Evolutionary conservation across 2,797 vertebrate genomes (phyloP).

Genomic region (Hylomyscus alleni): DNA sequence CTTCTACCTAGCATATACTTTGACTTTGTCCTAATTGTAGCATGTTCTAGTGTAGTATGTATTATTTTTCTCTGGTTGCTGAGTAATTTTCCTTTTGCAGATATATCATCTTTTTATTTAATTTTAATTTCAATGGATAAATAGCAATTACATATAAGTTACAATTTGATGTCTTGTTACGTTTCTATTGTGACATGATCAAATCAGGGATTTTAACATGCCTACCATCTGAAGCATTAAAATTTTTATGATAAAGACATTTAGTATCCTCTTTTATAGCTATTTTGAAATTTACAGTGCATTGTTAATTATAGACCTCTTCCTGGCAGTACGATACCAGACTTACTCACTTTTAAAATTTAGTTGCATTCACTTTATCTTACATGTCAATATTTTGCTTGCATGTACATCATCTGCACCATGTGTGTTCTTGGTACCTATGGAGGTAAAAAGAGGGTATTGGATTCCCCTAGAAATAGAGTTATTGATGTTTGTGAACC

Average conservation of each 20-base stretch:
- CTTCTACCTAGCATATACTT: slow-evolving; percentile 38
- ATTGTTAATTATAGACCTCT: background rate
- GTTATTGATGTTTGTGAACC: background rate
- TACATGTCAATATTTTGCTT: background rate
- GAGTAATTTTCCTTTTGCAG: slow-evolving; percentile 1
- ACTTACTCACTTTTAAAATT: background rate
- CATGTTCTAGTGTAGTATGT: no score
- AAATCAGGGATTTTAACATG: background rate
- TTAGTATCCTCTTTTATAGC: background rate
- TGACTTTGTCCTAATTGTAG: background rate
- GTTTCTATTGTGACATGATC: background rate
- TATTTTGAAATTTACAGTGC: background rate
- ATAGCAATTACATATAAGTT: background rate
- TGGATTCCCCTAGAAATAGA: background rate
- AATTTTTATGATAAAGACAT: background rate
- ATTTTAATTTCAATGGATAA: background rate
- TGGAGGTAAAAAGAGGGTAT: background rate
- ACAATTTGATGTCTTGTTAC: background rate
- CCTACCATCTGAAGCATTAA: background rate
- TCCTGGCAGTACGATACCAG: background rate
- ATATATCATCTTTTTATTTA: background rate
- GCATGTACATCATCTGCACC: no score
- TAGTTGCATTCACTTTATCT: background rate
- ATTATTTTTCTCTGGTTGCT: background rate
- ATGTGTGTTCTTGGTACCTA: background rate